Evolutionary conservation across 2,888 invertebrate species (phyloP).

Genomic region (Rhimphoctona megacephalus): DNA sequence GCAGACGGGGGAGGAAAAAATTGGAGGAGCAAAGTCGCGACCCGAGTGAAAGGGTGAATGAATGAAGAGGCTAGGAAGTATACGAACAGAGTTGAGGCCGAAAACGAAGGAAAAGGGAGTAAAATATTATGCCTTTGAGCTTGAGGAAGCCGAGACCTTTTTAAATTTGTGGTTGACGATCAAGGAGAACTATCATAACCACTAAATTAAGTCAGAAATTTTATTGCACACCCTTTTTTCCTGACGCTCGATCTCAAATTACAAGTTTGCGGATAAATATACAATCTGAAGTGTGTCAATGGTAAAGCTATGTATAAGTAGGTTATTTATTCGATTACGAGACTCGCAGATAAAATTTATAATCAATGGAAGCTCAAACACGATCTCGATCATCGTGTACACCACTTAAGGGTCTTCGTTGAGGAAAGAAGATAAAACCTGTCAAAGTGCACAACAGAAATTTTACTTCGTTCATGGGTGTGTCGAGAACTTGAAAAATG

Average conservation of each 20-base stretch:
- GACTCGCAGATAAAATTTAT: constrained; percentile 32
- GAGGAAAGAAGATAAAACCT: constrained; percentile 5
- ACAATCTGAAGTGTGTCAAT: neutral
- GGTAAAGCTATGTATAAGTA: neutral
- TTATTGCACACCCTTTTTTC: constrained; percentile 1
- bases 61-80: constrained; percentile 36
- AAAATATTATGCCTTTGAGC: constrained; percentile 83
- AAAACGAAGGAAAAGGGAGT: constrained; percentile 62
- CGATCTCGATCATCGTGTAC: neutral
- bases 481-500: constrained; percentile 13
- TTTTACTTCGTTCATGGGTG: constrained; percentile 11
- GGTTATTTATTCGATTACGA: neutral
- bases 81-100: constrained; percentile 24
- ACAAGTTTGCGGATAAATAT: neutral
- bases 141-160: constrained; percentile 71
- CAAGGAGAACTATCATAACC: constrained; percentile 71
- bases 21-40: constrained; percentile 1
- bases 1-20: constrained; percentile 56
- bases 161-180: constrained; percentile 81
- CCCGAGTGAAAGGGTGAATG: neutral
- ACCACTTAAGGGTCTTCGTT: neutral
- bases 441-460: constrained; percentile 22
- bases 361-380: neutral
- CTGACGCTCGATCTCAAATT: neutral
- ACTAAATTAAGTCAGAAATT: constrained; percentile 35